Evolutionary conservation across 2,797 vertebrate species (phyloP).

Genomic region (Danio tinwini): DNA sequence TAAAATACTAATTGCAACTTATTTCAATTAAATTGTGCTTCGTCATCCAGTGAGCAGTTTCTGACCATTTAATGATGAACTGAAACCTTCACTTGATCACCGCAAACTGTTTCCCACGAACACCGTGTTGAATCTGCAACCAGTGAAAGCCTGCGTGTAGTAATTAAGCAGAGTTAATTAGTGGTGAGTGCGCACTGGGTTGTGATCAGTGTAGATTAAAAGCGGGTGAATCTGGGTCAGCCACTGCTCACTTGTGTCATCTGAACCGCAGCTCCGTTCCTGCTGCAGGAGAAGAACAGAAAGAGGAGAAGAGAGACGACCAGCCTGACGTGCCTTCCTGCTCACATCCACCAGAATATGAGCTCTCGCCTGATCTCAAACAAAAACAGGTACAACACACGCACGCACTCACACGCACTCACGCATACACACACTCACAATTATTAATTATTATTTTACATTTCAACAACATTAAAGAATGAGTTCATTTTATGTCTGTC

Average conservation of each 20-base stretch:
- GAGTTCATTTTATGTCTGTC: too few species aligned
- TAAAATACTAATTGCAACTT: too few species aligned
- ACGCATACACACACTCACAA: too few species aligned
- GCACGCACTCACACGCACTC: background rate
- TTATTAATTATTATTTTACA: too few species aligned
- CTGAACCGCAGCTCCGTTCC: constrained; percentile 47
- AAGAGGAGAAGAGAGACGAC: constrained; percentile 75
- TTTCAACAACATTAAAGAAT: too few species aligned
- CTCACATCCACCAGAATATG: constrained; percentile 85
- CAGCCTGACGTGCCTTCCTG: constrained; percentile 76
- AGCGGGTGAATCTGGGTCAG: constrained; percentile 53
- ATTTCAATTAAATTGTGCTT: too few species aligned
- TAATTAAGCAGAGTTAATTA: constrained; percentile 60
- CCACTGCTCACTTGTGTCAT: constrained; percentile 46
- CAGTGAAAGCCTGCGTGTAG: constrained; percentile 10
- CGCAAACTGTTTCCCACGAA: too few species aligned
- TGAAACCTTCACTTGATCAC: constrained; percentile 24
- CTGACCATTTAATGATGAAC: background rate
- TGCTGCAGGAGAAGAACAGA: constrained; percentile 41
- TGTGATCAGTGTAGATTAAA: constrained; percentile 54
- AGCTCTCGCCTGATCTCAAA: constrained; percentile 89
- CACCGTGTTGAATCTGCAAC: constrained; percentile 4
- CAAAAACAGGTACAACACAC: constrained; percentile 82
- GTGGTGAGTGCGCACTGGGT: constrained; percentile 29
- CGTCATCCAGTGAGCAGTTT: background rate